Evolutionary conservation across 2,113 vertebrate genomes (phyloP), one percentile per base, ranked within the genome.

Genomic region (Labrus mixtus): DNA sequence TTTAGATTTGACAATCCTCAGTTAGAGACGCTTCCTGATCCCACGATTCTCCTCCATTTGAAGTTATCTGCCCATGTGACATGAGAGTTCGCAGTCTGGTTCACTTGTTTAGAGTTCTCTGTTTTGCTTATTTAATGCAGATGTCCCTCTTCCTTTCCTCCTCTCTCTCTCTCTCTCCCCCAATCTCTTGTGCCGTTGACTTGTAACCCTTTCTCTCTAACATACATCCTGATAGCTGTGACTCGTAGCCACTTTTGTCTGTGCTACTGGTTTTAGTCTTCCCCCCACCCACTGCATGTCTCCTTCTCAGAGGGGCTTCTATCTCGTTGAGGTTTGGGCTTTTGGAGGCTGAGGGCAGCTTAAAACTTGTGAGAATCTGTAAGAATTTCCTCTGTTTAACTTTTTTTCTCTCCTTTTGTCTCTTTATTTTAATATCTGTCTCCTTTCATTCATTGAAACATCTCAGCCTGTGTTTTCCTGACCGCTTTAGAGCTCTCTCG

Each of bases 221-320:
- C 41, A 8, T 67, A 23, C 36, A 23, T 70, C 48, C 55, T 71
- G 60, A 70, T 36, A 71, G 19, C 36, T 53, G 48, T 66, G 36
- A 60, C 69, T 57, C 39, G 58, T 76, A 48, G 50, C 56, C 53
- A 20, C 50, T 56, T 73, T 64, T 59, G 23, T 54, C 50, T 10
- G 33, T 78, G 73, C 60, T 60, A 19, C 56, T 81, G 36, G 36
- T 73, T 33, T 9, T 54, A 64, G 13, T 48, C 60, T 70, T 59
- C 62, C 62, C 72, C 77, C 76, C 78, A 20, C 76, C 46, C 73
- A 41, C 20, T 33, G 62, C 25, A 45, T 51, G 39, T 33, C 61
- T 58, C 36, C 46, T 25, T 46, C 58, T 60, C 23, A 50, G 46
- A 57, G 6, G 46, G 17, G 15, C 17, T 25, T 23, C 39, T 73